phyloP scores from a whole-genome alignment of 92 coral and sea anemone genomes.

The Porites rus region DNA sequence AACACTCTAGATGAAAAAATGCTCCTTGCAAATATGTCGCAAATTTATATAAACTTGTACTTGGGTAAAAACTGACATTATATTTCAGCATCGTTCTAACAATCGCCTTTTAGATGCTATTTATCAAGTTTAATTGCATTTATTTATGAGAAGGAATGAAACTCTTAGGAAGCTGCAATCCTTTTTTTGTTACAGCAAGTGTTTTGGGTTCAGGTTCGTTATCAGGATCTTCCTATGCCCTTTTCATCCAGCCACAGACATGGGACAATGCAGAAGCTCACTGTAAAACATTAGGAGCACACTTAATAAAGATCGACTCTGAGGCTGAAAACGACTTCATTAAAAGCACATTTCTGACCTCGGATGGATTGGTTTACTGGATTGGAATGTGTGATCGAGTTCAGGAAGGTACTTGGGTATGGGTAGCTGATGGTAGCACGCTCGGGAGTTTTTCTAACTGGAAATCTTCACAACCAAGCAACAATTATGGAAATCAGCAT shows the following conservation, averaged over 20 bases:
- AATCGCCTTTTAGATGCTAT: too few species aligned
- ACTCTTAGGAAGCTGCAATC: too few species aligned
- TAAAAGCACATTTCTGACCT: not conserved
- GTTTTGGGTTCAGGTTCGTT: not conserved
- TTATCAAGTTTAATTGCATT: too few species aligned
- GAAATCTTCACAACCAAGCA: not conserved
- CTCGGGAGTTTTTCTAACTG: not conserved
- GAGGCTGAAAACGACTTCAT: constrained; percentile 2
- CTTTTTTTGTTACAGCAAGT: not conserved
- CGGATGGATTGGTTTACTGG: constrained; percentile 1
- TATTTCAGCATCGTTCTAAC: too few species aligned
- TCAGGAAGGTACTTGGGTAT: not conserved
- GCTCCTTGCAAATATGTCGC: too few species aligned
- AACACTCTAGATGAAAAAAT: not conserved
- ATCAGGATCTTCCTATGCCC: not conserved
- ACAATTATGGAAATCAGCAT: not conserved
- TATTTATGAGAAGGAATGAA: too few species aligned
- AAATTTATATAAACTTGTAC: too few species aligned
- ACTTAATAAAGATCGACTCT: not conserved
- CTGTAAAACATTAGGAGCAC: not conserved
- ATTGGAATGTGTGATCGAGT: not conserved
- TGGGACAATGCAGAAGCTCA: not conserved
- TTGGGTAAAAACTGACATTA: too few species aligned
- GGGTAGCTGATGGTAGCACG: not conserved
- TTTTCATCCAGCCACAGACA: not conserved